Base-by-base conservation (phyloP, 1,140 invertebrate genomes). In the Nephila pilipes region DNA sequence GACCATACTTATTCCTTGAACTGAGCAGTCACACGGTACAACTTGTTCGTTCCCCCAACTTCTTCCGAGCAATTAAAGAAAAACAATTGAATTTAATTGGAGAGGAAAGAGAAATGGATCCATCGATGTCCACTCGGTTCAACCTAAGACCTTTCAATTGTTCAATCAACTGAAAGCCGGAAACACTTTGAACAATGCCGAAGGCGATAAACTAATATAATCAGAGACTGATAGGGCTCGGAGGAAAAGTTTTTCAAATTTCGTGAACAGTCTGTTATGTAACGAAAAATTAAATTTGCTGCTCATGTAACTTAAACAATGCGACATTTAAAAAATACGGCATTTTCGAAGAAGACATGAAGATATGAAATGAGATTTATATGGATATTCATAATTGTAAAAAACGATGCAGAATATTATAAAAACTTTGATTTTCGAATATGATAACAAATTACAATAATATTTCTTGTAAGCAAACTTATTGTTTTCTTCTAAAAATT, bases 151-250 rank as follows among this genome's bases (percentile, higher is more conserved):
- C 38, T 54, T 83, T 25, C 38, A 83, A 54, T 55, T 54, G 54
- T 54, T 46, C 38, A 54, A 54, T 10, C 5, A n/a, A 22, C 22
- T n/a, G 14, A 46, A 16, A 25, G 14, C 80, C 80, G 38, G 54
- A 83, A 83, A 22, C n/a, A 22, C 69, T 36, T 81, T 90, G n/a
- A 25, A 22, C 10, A 5, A 6, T 36, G 29, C 69, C 29, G 32
- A 54, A 81, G n/a, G 8, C n/a, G 25, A 81, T 79, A 54, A 90
- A 90, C 22, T 46, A 90, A 88, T 88, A 20, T n/a, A 92, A 92
- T 36, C 69, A 87, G 32, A 38, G 32, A 65, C 10, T 88, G 12
- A 80, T 20, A 10, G 22, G 18, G 10, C 20, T 20, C 14, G 18
- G 69, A 75, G 69, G 16, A 75, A 22, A 14, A 10, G n/a, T 14